Conservation (phyloP, 2,797 vertebrate species). For the Sebastes reedi region DNA sequence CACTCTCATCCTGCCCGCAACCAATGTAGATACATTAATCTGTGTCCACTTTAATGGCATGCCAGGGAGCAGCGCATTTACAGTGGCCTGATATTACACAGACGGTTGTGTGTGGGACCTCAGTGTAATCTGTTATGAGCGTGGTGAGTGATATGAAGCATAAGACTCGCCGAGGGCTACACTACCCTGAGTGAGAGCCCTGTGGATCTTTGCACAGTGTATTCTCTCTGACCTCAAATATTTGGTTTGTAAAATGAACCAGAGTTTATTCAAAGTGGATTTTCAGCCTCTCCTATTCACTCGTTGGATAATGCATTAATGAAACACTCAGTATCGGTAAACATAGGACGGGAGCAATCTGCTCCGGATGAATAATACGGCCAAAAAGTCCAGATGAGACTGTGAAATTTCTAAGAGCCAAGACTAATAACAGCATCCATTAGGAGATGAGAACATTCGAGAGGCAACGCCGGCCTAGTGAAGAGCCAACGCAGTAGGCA, state of each 20-base stretch:
- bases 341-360: slow-evolving; percentile 69
- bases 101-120: slow-evolving; percentile 71
- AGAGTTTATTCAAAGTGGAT: slow-evolving; percentile 75
- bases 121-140: slow-evolving; percentile 75
- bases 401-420: slow-evolving; percentile 75
- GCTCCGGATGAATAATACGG: slow-evolving; percentile 68
- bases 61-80: slow-evolving; percentile 64
- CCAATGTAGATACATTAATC: slow-evolving; percentile 76
- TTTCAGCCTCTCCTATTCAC: slow-evolving; percentile 67
- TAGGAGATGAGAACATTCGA: slow-evolving; percentile 70
- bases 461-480: slow-evolving; percentile 41
- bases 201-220: slow-evolving; percentile 65
- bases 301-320: slow-evolving; percentile 73
- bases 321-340: slow-evolving; percentile 76
- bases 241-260: slow-evolving; percentile 79
- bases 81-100: slow-evolving; percentile 74
- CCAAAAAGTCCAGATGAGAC: slow-evolving; percentile 76
- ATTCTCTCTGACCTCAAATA: slow-evolving; percentile 78
- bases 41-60: slow-evolving; percentile 77
- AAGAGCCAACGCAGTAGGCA: slow-evolving; percentile 43
- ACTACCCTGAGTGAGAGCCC: slow-evolving; percentile 47
- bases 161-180: slow-evolving; percentile 64
- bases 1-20: slow-evolving; percentile 53
- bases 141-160: slow-evolving; percentile 73
- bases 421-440: slow-evolving; percentile 79